Percentiles rank a stretch among this genome's conserved stretches.
Evolutionary conservation across 2,888 invertebrate genomes (phyloP).

Genomic region (Ashinkailepas kermadecensis): DNA sequence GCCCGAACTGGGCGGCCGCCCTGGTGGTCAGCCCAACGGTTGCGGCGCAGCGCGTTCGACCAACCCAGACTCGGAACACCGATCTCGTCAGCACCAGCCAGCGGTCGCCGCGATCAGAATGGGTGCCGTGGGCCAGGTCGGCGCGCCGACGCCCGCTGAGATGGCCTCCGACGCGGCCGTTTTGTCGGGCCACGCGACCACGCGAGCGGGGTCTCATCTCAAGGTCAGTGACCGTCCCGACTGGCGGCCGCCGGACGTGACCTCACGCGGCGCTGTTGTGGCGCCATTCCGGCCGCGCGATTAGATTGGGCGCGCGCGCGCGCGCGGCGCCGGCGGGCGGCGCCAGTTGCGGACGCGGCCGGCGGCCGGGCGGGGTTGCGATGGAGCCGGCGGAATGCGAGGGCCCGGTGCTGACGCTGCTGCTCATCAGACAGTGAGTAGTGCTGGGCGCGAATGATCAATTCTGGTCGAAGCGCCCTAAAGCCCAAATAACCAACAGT

Average conservation of each 20-base stretch:
- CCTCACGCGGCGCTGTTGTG: background rate
- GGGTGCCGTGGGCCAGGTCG: background rate
- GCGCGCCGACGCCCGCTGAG: background rate
- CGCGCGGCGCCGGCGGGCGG: background rate
- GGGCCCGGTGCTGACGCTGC: conserved; percentile 9
- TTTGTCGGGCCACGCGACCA: background rate
- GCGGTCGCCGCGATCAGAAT: too few species aligned
- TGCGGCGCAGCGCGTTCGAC: too few species aligned
- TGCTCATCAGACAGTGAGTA: conserved; percentile 21
- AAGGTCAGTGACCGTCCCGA: background rate
- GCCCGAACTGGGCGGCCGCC: too few species aligned
- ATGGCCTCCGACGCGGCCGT: background rate
- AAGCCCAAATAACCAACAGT: background rate
- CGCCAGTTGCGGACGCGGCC: background rate
- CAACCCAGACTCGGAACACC: too few species aligned
- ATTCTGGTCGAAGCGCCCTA: too few species aligned
- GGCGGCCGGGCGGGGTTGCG: background rate
- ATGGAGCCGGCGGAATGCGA: conserved; percentile 5
- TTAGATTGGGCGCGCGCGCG: background rate
- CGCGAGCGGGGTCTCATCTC: background rate
- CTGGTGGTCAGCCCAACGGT: too few species aligned
- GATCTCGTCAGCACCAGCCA: too few species aligned
- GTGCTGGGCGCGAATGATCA: too few species aligned
- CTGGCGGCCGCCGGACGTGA: background rate
- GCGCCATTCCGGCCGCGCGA: too few species aligned